These are phyloP conservation scores for Dromaius novaehollandiae DNA, from an alignment of 2,113 vertebrate genomes.

Conservation along the genomic window DNA sequence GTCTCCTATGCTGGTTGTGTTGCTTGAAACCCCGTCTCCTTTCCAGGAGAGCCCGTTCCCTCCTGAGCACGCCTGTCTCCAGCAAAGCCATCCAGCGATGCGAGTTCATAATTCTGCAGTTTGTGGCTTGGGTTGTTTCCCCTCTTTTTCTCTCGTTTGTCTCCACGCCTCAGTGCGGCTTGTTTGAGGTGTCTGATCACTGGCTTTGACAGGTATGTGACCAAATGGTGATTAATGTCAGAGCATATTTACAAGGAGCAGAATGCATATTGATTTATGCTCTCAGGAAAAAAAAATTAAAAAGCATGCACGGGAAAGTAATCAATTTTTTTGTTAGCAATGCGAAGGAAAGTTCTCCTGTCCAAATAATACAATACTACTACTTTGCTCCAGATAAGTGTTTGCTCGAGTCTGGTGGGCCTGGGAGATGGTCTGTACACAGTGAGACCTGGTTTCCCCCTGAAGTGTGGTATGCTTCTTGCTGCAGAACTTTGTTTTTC, in stretches of 20 bases:
- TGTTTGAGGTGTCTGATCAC: fast-evolving
- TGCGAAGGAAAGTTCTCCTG: fast-evolving
- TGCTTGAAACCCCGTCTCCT: fast-evolving
- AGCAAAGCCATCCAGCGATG: neutral
- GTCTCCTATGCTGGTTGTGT: fast-evolving
- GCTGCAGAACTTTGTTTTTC: neutral
- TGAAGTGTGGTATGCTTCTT: too few relatives aligned
- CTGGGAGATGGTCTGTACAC: too few relatives aligned
- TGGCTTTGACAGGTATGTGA: neutral
- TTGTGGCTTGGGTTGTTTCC: too few relatives aligned
- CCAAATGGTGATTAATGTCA: neutral
- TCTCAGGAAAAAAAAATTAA: neutral
- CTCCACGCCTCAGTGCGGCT: fast-evolving
- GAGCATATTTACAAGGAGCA: fast-evolving
- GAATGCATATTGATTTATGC: fast-evolving
- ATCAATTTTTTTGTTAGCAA: neutral
- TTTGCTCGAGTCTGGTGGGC: neutral
- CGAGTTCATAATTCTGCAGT: neutral
- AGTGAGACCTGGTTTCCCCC: too few relatives aligned
- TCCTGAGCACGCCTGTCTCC: neutral
- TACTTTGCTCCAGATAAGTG: neutral
- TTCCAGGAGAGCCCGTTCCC: fast-evolving
- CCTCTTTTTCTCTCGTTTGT: fast-evolving
- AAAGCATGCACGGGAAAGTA: fast-evolving
- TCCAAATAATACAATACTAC: too few relatives aligned